phyloP scores from a whole-genome alignment of 2,113 vertebrate species.

The Syngnathus floridae region DNA sequence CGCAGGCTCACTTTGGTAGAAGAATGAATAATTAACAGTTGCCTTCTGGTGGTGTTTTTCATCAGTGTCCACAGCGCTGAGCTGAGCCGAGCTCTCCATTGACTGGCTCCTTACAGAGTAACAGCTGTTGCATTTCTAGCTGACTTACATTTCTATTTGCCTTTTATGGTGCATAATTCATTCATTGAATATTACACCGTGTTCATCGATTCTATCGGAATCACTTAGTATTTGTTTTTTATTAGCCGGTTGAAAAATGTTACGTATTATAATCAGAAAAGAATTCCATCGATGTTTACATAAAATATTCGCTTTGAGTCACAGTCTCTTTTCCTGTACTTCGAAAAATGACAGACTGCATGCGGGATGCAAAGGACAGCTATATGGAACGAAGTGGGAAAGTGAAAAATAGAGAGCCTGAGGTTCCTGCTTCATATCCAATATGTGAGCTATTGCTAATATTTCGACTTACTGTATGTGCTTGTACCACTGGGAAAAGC shows the following conservation, averaged over 20 bases:
- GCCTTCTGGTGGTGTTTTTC: conserved; percentile 68
- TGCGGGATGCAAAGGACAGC: not conserved
- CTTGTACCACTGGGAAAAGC: conserved; percentile 56
- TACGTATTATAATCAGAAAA: too few relatives aligned
- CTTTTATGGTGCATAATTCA: too few relatives aligned
- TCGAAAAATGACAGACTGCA: not conserved
- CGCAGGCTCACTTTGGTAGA: conserved; percentile 62
- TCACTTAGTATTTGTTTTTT: too few relatives aligned
- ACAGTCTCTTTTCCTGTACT: too few relatives aligned
- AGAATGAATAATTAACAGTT: conserved; percentile 65
- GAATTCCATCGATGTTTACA: not conserved
- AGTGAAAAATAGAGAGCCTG: not conserved
- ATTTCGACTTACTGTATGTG: conserved; percentile 68
- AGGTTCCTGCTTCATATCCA: conserved; percentile 38
- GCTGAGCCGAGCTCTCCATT: conserved; percentile 43
- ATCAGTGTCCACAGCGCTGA: conserved; percentile 51
- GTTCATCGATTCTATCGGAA: too few relatives aligned
- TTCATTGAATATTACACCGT: too few relatives aligned
- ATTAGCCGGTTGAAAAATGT: too few relatives aligned
- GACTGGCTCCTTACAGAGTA: conserved; percentile 29
- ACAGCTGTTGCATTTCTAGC: conserved; percentile 9
- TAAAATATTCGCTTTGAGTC: too few relatives aligned
- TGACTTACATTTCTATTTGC: not conserved
- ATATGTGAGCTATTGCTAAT: conserved; percentile 43
- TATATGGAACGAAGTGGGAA: conserved; percentile 2